Conservation (phyloP, 1,140 invertebrate species). For the Pentalonia nigronervosa region DNA sequence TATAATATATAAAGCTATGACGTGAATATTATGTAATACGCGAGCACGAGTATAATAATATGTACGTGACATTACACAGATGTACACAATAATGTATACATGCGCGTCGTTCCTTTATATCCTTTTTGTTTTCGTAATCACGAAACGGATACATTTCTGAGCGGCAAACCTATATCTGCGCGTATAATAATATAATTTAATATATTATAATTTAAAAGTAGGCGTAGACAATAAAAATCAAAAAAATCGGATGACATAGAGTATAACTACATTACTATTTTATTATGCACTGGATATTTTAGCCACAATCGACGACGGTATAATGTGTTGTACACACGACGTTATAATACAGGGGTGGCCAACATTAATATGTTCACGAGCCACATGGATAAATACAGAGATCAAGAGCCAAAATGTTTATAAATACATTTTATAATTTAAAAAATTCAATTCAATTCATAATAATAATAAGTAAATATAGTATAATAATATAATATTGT, state of each 20-base stretch:
- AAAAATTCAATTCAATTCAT: too few species aligned
- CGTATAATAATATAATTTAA: background rate
- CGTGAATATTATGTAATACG: slow-evolving; percentile 18
- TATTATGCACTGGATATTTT: background rate
- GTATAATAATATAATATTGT: too few species aligned
- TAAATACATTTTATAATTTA: too few species aligned
- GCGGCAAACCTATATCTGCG: background rate
- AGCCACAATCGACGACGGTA: background rate
- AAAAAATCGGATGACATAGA: background rate
- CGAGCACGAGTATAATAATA: background rate
- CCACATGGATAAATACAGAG: too few species aligned
- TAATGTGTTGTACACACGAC: background rate
- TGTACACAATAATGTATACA: background rate
- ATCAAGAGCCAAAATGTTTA: too few species aligned
- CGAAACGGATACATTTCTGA: slow-evolving; percentile 6
- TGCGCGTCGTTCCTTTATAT: background rate
- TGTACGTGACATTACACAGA: slow-evolving; percentile 1
- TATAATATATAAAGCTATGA: background rate
- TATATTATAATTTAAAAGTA: background rate
- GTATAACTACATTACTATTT: background rate
- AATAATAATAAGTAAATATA: too few species aligned
- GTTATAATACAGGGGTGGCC: too few species aligned
- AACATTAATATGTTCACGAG: too few species aligned
- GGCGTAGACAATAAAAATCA: background rate
- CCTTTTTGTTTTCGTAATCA: slow-evolving; percentile 29